phyloP scores from a whole-genome alignment of 2,113 vertebrate species.

The Hipposideros armiger region DNA sequence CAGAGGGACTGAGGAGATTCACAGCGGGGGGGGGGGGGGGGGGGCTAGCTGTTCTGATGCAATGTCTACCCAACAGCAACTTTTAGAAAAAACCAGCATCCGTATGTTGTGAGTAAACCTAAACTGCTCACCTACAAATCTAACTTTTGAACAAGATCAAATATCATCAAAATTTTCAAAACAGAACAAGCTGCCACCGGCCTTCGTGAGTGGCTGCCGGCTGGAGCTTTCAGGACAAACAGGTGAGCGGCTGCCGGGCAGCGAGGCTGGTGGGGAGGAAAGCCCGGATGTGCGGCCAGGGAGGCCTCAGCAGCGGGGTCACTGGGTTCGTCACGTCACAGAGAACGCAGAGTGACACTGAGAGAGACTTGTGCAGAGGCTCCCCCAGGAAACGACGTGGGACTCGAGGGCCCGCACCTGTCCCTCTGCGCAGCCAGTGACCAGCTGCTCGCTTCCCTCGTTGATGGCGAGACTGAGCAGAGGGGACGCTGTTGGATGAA shows the following conservation, averaged over 20 bases:
- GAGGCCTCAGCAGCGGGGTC: too few relatives aligned
- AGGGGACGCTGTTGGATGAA: slow-evolving; percentile 87
- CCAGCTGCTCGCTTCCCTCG: slow-evolving; percentile 87
- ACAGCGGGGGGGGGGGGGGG: too few relatives aligned
- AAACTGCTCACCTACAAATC: neutral
- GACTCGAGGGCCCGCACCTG: slow-evolving; percentile 85
- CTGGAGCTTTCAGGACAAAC: too few relatives aligned
- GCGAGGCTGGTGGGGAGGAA: too few relatives aligned
- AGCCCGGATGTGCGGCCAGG: too few relatives aligned
- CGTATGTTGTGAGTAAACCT: neutral
- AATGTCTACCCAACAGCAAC: neutral
- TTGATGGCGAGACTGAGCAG: slow-evolving; percentile 89
- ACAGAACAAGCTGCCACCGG: neutral
- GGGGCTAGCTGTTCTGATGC: neutral
- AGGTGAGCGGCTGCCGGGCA: neutral
- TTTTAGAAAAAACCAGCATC: neutral
- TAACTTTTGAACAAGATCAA: neutral
- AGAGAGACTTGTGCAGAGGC: accelerated
- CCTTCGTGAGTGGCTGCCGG: neutral
- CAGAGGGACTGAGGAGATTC: neutral
- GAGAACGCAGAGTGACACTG: accelerated
- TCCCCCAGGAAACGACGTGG: accelerated
- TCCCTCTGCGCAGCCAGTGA: slow-evolving; percentile 91
- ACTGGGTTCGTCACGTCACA: neutral
- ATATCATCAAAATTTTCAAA: neutral